Percentiles rank a stretch among this genome's conserved stretches.
These are phyloP conservation scores for Biston stratarius DNA, from an alignment of 2,888 invertebrate genomes.

Conservation along the genomic window DNA sequence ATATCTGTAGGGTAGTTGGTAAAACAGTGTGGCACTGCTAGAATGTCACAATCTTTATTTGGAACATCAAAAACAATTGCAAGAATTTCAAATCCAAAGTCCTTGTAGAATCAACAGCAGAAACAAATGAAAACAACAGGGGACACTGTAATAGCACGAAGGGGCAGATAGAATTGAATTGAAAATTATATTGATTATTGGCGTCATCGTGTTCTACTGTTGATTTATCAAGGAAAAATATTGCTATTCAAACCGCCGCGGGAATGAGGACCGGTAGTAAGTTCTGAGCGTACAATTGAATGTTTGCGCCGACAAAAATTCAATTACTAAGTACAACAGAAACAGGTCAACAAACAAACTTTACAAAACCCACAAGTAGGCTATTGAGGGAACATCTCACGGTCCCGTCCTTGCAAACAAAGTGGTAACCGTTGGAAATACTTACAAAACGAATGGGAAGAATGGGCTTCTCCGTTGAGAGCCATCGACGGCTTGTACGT, in stretches of 20 bases:
- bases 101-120: too few species aligned
- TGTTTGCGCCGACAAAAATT: constrained; percentile 19
- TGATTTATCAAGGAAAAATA: too few species aligned
- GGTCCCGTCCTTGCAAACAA: constrained; percentile 51
- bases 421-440: constrained; percentile 69
- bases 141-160: too few species aligned
- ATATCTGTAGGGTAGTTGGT: too few species aligned
- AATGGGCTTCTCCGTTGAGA: constrained; percentile 62
- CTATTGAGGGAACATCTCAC: constrained; percentile 51
- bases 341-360: constrained; percentile 40
- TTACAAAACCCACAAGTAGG: constrained; percentile 46
- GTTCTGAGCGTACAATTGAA: background rate
- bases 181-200: background rate
- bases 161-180: background rate
- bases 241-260: background rate
- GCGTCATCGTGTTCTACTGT: too few species aligned
- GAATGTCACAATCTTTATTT: too few species aligned
- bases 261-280: background rate
- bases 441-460: constrained; percentile 68
- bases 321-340: constrained; percentile 23
- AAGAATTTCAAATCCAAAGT: too few species aligned
- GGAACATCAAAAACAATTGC: too few species aligned
- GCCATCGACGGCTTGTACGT: constrained; percentile 67
- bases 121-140: too few species aligned
- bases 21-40: too few species aligned